Evolutionary conservation across 2,888 invertebrate genomes (phyloP).

Genomic region (Standfussiana lucernea): DNA sequence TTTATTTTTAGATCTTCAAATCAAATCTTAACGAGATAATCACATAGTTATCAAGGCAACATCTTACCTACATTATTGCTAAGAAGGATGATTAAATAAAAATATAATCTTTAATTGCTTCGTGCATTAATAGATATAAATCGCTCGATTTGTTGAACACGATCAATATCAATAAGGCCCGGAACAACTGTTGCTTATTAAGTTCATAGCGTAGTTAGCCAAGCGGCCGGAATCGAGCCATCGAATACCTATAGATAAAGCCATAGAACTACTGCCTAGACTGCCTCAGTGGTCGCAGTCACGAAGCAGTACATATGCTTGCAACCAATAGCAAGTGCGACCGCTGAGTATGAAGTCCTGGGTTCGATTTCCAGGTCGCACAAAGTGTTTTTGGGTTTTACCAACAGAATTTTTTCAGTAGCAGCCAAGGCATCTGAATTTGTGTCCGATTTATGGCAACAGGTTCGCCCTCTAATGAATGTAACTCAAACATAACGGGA

Average conservation of each 20-base stretch:
- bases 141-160: constrained; percentile 10
- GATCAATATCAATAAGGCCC: constrained; percentile 16
- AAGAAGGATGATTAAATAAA: not conserved
- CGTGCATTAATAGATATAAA: constrained; percentile 13
- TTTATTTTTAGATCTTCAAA: constrained; percentile 9
- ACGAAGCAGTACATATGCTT: not conserved
- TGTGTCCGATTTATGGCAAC: not conserved
- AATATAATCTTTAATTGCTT: not conserved
- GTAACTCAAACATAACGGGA: not conserved
- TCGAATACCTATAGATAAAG: not conserved
- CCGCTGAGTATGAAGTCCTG: not conserved
- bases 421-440: not conserved
- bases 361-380: not conserved
- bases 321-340: too few species aligned
- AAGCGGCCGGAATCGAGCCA: not conserved
- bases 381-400: not conserved
- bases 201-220: not conserved
- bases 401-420: not conserved
- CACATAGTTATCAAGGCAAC: not conserved
- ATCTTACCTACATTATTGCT: not conserved
- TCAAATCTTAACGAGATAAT: not conserved
- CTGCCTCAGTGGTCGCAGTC: not conserved
- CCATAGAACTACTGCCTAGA: not conserved
- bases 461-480: not conserved
- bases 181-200: constrained; percentile 9